phyloP scores from a whole-genome alignment of 2,113 vertebrate genomes.

The Stegastes partitus region DNA sequence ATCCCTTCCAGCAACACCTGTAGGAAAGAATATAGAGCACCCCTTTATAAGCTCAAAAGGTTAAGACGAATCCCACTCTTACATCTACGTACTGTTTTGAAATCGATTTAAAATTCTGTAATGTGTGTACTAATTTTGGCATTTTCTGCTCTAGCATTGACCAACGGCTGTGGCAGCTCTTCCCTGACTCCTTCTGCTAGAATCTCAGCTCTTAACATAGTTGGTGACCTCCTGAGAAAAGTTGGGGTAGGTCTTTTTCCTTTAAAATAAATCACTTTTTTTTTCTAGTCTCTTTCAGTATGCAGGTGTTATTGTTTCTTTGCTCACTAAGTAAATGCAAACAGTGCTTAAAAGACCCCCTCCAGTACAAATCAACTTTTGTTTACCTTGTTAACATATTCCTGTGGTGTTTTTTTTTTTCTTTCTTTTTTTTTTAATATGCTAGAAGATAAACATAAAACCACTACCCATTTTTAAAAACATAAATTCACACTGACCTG shows the following conservation, averaged over 20 bases:
- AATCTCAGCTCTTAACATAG: conserved; percentile 98
- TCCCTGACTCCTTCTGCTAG: conserved; percentile 95
- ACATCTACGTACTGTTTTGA: neutral
- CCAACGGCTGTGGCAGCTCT: conserved; percentile 93
- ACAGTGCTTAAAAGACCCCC: neutral
- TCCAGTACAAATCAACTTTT: too few relatives aligned
- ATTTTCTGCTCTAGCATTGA: conserved; percentile 83
- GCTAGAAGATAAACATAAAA: too few relatives aligned
- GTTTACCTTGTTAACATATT: too few relatives aligned
- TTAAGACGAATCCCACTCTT: conserved; percentile 51
- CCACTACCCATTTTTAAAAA: too few relatives aligned
- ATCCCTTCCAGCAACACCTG: conserved; percentile 94
- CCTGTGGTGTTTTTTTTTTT: too few relatives aligned
- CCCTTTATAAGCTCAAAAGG: conserved; percentile 93
- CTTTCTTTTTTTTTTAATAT: too few relatives aligned
- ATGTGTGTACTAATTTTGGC: neutral
- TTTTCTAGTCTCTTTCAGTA: neutral
- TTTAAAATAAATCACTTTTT: neutral
- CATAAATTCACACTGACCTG: too few relatives aligned
- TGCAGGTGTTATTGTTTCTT: neutral
- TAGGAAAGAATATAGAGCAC: conserved; percentile 91
- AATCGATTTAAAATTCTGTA: neutral
- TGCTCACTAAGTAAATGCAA: neutral
- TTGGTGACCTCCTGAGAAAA: conserved; percentile 98
- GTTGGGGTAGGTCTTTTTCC: conserved; percentile 90